Evolutionary conservation across 2,888 invertebrate genomes (phyloP).

Genomic region (Cerastis leucographa): DNA sequence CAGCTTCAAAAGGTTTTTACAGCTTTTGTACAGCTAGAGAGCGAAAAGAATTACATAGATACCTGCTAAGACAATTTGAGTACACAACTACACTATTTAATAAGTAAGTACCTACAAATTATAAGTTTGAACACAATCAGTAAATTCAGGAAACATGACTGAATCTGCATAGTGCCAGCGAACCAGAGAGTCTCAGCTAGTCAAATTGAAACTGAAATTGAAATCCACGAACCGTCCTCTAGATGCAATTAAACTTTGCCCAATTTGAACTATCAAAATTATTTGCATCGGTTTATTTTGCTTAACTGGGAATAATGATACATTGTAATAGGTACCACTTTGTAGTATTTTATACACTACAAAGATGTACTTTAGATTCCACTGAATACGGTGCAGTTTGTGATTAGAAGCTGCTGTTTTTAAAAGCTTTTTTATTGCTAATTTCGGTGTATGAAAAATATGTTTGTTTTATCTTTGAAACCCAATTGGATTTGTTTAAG

Average conservation of each 20-base stretch:
- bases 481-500: neutral
- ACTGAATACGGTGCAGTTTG: neutral
- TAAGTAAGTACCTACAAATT: conserved; percentile 18
- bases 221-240: conserved; percentile 56
- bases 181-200: conserved; percentile 29
- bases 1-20: neutral
- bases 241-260: conserved; percentile 70
- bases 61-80: neutral
- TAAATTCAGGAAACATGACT: conserved; percentile 22
- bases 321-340: conserved; percentile 9
- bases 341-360: neutral
- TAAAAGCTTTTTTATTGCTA: no score
- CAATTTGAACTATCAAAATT: conserved; percentile 61
- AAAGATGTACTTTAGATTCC: neutral
- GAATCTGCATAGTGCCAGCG: conserved; percentile 35
- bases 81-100: conserved; percentile 2
- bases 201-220: conserved; percentile 64
- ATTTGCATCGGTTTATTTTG: conserved; percentile 43
- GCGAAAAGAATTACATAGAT: neutral
- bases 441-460: neutral
- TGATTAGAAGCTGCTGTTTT: neutral
- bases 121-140: conserved; percentile 32
- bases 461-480: neutral
- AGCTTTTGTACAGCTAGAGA: neutral
- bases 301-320: conserved; percentile 27